Evolutionary conservation across 2,888 invertebrate genomes (phyloP).

Genomic region (Drosophila borborema): DNA sequence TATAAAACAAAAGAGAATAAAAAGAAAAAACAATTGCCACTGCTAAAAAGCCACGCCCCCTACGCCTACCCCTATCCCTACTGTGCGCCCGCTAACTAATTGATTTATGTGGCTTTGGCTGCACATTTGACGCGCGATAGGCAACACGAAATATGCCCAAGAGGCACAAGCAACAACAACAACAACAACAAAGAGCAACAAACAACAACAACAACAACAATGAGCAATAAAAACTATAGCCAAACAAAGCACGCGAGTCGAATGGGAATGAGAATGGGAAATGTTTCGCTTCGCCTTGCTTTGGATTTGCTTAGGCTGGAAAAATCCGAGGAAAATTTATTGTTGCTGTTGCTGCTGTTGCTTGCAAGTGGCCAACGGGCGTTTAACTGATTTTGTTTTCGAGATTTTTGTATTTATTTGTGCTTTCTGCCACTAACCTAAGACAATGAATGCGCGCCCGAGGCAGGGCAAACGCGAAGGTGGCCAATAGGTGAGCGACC

Average conservation of each 20-base stretch:
- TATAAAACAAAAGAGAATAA: too few species aligned
- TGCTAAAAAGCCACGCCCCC: conserved; percentile 6
- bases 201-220: conserved; percentile 31
- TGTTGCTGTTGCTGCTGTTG: background rate
- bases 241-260: conserved; percentile 61
- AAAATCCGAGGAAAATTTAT: conserved; percentile 12
- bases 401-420: conserved; percentile 9
- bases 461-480: conserved; percentile 26
- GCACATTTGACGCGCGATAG: conserved; percentile 63
- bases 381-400: conserved; percentile 65
- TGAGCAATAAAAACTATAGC: conserved; percentile 5
- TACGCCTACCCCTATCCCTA: background rate
- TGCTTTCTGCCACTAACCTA: conserved; percentile 57
- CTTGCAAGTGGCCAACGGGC: conserved; percentile 49
- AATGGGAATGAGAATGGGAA: conserved; percentile 51
- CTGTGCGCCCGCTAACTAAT: conserved; percentile 46
- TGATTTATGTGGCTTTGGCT: conserved; percentile 64
- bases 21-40: conserved; percentile 15
- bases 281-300: conserved; percentile 25
- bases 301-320: conserved; percentile 31
- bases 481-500: background rate
- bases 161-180: conserved; percentile 23
- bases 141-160: conserved; percentile 65
- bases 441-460: conserved; percentile 55
- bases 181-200: conserved; percentile 20